Evolutionary conservation across 2,113 vertebrate species (phyloP).

Genomic region (Paralichthys olivaceus): DNA sequence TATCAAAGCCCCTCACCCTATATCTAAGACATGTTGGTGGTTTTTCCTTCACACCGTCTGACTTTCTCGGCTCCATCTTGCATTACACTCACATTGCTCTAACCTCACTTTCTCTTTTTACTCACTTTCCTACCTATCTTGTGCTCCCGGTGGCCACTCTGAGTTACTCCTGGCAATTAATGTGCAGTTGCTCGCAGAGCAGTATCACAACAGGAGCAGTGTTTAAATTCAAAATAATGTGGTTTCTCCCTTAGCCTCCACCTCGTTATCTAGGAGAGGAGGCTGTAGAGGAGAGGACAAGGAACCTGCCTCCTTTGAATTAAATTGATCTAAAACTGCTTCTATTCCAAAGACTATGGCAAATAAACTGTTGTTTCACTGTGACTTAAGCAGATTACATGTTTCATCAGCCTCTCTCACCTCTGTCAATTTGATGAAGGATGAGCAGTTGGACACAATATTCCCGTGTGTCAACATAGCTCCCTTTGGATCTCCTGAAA

Average conservation of each 20-base stretch:
- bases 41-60: too few relatives aligned
- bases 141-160: too few relatives aligned
- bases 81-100: too few relatives aligned
- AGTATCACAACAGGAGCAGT: neutral
- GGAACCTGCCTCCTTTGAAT: neutral
- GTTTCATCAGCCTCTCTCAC: slow-evolving; percentile 76
- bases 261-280: too few relatives aligned
- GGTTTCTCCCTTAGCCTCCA: too few relatives aligned
- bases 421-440: slow-evolving; percentile 86
- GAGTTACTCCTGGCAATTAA: neutral
- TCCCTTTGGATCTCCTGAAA: slow-evolving; percentile 93
- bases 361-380: neutral
- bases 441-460: slow-evolving; percentile 88
- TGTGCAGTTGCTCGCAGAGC: neutral
- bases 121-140: too few relatives aligned
- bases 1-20: neutral
- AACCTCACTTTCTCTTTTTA: too few relatives aligned
- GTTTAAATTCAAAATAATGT: neutral
- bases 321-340: neutral
- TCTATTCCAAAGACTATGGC: neutral
- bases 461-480: slow-evolving; percentile 92
- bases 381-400: neutral
- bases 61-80: too few relatives aligned
- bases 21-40: too few relatives aligned
- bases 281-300: neutral